Evolutionary conservation across 2,888 invertebrate genomes (phyloP), one percentile per base, ranked within the genome.

Genomic region (Dascillus cervinus): DNA sequence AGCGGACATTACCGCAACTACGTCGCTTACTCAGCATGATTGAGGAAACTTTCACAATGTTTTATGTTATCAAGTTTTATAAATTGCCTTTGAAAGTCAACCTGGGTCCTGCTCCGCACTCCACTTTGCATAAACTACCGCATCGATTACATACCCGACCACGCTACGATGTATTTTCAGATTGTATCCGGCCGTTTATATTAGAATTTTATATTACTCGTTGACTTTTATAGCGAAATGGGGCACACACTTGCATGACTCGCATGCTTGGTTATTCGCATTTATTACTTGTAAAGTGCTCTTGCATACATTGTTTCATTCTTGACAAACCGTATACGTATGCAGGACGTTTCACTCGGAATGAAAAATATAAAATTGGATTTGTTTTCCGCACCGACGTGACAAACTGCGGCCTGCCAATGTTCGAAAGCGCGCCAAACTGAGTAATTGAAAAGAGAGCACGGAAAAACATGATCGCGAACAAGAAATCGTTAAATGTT

Each of bases 101-200:
- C 56, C 55, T 54, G 55, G 53, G 57, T 56, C 58, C 56, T 56
- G 39, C 37, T 31, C 39, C 46, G 44, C 44, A 44, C 45, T 39
- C 53, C 57, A 58, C 56, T 61, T 60, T 61, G 57, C 58, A 60
- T 60, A 60, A 57, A 58, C 56, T 55, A 54, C 41, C 37, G 49
- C 59, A 60, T 61, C 60, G 61, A 61, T 60, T 60, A 60, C 59
- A 51, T 46, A 36, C 41, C 44, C 50, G 43, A 46, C 49, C 52
- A 54, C 49, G 53, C 55, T 57, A 56, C 57, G 52, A 55, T 55
- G 59, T 61, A 60, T 61, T 60, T 59, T 55, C 61, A 58, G 61
- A 61, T 61, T 58, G 60, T 61, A 60, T 60, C 60, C 58, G 56
- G 57, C 50, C 57, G 59, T 59, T 60, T 60, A 60, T 61, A 61